Evolutionary conservation across 2,888 invertebrate genomes (phyloP).

Genomic region (Ennomos erosarius): DNA sequence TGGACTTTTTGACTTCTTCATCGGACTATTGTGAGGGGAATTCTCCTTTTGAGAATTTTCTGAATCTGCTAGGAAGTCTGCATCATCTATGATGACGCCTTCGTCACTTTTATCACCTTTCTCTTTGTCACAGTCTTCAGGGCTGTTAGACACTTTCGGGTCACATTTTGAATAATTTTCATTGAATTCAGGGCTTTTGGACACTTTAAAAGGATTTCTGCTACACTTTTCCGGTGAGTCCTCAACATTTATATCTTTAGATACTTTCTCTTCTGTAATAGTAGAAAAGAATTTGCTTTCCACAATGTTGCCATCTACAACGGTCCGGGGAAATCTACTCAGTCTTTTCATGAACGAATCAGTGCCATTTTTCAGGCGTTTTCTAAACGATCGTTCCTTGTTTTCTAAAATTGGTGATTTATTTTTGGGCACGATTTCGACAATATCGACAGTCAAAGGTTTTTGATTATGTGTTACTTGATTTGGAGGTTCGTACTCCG

Average conservation of each 20-base stretch:
- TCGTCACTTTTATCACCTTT: not conserved
- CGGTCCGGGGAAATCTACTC: constrained; percentile 81
- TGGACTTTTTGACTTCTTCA: constrained; percentile 57
- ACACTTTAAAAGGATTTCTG: constrained; percentile 30
- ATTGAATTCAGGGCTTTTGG: constrained; percentile 2
- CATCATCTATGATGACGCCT: constrained; percentile 23
- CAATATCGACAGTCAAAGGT: constrained; percentile 41
- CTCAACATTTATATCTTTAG: constrained; percentile 50
- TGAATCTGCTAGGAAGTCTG: constrained; percentile 31
- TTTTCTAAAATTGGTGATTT: constrained; percentile 79
- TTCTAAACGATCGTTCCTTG: constrained; percentile 69
- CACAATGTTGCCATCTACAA: constrained; percentile 74
- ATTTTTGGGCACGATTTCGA: constrained; percentile 47
- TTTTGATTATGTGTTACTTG: not conserved
- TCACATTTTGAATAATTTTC: no score
- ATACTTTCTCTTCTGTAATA: constrained; percentile 32
- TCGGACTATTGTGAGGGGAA: constrained; percentile 55
- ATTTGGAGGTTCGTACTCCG: constrained; percentile 40
- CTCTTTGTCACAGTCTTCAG: not conserved
- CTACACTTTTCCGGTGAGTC: constrained; percentile 55
- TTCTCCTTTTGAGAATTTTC: constrained; percentile 71
- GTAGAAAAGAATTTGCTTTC: constrained; percentile 85
- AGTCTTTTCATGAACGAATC: constrained; percentile 71
- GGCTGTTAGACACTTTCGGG: constrained; percentile 11
- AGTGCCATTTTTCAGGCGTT: constrained; percentile 59